Evolutionary conservation across 2,113 vertebrate genomes (phyloP).

Genomic region (Eidolon helvum): DNA sequence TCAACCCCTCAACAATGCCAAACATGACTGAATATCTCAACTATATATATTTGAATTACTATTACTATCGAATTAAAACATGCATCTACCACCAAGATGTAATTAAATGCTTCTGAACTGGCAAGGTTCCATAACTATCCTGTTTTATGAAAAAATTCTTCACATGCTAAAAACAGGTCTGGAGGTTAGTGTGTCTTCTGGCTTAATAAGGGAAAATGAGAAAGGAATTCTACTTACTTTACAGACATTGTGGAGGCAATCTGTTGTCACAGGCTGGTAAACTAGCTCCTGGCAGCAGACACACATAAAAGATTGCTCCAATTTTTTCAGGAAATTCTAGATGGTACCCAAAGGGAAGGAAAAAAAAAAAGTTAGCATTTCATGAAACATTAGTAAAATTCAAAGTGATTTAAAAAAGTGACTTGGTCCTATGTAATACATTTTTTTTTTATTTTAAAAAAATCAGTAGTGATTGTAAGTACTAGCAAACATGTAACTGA

Average conservation of each 20-base stretch:
- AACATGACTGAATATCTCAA: neutral
- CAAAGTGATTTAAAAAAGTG: neutral
- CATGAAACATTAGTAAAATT: conserved; percentile 41
- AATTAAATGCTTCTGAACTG: neutral
- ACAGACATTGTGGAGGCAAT: conserved; percentile 97
- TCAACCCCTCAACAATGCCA: neutral
- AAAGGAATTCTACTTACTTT: conserved; percentile 87
- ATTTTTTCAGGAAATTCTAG: conserved; percentile 97
- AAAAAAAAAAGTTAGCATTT: conserved; percentile 50
- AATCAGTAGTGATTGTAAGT: conserved; percentile 4
- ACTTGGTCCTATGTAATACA: neutral
- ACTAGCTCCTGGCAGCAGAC: conserved; percentile 99
- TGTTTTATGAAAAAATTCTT: neutral
- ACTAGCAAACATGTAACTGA: neutral
- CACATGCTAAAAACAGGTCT: neutral
- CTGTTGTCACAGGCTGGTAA: conserved; percentile 96
- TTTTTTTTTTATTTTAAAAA: neutral
- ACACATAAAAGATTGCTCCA: conserved; percentile 99
- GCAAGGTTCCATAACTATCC: neutral
- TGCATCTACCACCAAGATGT: neutral
- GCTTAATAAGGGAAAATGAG: neutral
- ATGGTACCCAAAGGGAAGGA: conserved; percentile 26
- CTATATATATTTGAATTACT: neutral
- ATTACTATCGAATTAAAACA: neutral
- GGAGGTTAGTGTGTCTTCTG: neutral